Percentiles rank a stretch among this genome's conserved stretches.
phyloP scores from a whole-genome alignment of 2,888 invertebrate genomes.

The Athrips mouffetella region DNA sequence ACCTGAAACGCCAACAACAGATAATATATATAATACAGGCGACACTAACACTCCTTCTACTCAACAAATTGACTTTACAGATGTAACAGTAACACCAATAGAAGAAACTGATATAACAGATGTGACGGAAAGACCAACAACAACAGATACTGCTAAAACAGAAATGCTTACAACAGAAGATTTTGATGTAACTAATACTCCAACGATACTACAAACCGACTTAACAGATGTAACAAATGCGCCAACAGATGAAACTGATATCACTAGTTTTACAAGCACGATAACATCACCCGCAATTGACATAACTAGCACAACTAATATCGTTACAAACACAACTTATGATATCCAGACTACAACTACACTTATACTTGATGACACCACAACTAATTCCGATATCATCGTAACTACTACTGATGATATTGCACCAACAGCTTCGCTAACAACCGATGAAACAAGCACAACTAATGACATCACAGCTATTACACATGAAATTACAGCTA shows the following conservation, averaged over 20 bases:
- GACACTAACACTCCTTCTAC: no score
- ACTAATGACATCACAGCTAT: background rate
- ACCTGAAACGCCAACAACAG: no score
- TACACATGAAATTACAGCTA: background rate
- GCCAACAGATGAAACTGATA: background rate
- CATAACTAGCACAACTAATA: background rate
- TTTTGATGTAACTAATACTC: no score
- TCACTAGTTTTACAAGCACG: background rate
- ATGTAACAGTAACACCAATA: background rate
- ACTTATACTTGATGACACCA: no score
- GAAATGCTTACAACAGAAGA: no score
- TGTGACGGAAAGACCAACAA: background rate
- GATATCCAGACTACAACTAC: background rate
- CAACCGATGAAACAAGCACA: background rate
- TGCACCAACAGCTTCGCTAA: background rate
- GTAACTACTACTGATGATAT: background rate
- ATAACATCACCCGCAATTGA: background rate
- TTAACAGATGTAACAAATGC: background rate
- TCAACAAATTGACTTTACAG: no score
- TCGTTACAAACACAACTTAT: background rate
- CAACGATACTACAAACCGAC: background rate
- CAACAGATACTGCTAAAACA: background rate
- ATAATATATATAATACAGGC: no score
- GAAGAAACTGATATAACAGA: background rate
- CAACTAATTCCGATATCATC: no score